These are phyloP conservation scores for Dermochelys coriacea DNA, from an alignment of 2,797 vertebrate genomes.

Conservation along the genomic window DNA sequence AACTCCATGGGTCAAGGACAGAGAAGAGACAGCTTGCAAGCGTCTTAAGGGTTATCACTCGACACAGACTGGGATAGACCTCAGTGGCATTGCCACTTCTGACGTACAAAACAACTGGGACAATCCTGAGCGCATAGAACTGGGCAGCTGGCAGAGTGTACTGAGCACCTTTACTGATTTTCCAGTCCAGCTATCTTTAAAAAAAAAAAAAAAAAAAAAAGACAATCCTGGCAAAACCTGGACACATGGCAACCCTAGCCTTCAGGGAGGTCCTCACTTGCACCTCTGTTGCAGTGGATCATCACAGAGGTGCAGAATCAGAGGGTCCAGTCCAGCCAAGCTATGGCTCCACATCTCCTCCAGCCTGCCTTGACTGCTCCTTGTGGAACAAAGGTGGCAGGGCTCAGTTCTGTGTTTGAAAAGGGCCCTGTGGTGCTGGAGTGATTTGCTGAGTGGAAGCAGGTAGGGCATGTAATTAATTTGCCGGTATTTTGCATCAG, in stretches of 20 bases:
- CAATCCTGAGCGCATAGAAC: not conserved
- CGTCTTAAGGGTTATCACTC: not conserved
- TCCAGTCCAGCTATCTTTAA: no score
- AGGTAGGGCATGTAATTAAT: not conserved
- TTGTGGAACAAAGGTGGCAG: not conserved
- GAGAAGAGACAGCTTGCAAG: not conserved
- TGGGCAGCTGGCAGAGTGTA: not conserved
- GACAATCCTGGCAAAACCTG: not conserved
- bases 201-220: no score
- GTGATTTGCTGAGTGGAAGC: not conserved
- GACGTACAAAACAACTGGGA: not conserved
- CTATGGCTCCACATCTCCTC: no score
- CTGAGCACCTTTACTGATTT: not conserved
- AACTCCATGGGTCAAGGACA: not conserved
- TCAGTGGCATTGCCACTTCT: not conserved
- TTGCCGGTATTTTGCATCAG: not conserved
- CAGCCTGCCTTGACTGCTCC: not conserved
- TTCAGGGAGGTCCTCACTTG: not conserved
- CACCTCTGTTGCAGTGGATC: not conserved
- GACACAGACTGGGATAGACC: not conserved
- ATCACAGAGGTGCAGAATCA: not conserved
- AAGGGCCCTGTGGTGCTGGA: not conserved
- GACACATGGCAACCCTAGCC: not conserved
- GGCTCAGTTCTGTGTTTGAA: no score
- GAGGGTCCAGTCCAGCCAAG: not conserved